Percentiles rank a stretch among this genome's conserved stretches.
phyloP scores from a whole-genome alignment of 2,113 vertebrate species.

The Entelurus aequoreus region DNA sequence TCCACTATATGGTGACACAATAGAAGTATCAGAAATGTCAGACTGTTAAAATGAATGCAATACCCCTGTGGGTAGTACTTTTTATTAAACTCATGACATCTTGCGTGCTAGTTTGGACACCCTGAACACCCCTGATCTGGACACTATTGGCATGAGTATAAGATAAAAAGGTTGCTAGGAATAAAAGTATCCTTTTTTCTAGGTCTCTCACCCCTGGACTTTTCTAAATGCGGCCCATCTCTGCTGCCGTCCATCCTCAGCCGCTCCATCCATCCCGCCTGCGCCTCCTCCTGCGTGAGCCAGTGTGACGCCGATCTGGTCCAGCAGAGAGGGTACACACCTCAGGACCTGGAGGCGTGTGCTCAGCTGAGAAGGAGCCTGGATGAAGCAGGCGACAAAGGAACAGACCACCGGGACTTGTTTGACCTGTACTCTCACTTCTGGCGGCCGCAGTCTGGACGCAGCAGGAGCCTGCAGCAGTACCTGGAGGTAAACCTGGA shows the following conservation, averaged over 20 bases:
- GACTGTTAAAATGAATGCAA: too few species aligned
- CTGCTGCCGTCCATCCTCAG: constrained; percentile 77
- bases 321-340: constrained; percentile 59
- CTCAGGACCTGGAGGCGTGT: constrained; percentile 60
- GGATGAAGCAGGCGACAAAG: constrained; percentile 66
- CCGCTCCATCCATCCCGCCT: constrained; percentile 58
- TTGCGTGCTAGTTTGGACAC: too few species aligned
- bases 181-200: not conserved
- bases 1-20: too few species aligned
- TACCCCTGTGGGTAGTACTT: too few species aligned
- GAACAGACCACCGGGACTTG: constrained; percentile 71
- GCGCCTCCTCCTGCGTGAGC: constrained; percentile 51
- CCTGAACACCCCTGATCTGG: too few species aligned
- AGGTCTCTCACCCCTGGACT: constrained; percentile 69
- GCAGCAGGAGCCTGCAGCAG: constrained; percentile 59
- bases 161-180: too few species aligned
- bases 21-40: too few species aligned
- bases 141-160: too few species aligned
- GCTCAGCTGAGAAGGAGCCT: constrained; percentile 69
- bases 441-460: constrained; percentile 39
- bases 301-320: constrained; percentile 47
- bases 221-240: constrained; percentile 49
- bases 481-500: constrained; percentile 52
- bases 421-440: constrained; percentile 57
- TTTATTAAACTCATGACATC: too few species aligned